Evolutionary conservation across 2,888 invertebrate species (phyloP).

Genomic region (Lottia scabra): DNA sequence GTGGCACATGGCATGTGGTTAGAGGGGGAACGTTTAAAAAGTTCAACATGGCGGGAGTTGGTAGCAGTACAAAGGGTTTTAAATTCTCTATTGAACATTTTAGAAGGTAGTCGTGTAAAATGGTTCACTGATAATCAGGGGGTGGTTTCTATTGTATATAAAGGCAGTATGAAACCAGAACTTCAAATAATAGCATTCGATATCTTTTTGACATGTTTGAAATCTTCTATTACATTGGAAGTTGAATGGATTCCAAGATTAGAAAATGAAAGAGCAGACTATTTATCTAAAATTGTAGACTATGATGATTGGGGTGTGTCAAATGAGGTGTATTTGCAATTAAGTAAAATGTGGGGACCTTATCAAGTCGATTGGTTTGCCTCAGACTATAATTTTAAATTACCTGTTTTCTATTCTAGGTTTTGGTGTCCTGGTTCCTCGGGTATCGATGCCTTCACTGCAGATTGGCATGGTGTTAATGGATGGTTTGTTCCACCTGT

Average conservation of each 20-base stretch:
- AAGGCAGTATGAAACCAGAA: not conserved
- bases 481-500: constrained; percentile 5
- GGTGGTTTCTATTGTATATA: not conserved
- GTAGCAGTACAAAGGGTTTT: not conserved
- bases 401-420: constrained; percentile 10
- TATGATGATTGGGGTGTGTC: constrained; percentile 19
- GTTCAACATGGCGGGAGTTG: not conserved
- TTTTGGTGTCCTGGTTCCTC: constrained; percentile 9
- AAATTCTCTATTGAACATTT: not conserved
- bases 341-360: too few species aligned
- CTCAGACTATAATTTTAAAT: constrained; percentile 10
- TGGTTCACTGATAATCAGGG: not conserved
- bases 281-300: not conserved
- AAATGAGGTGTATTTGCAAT: not conserved
- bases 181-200: not conserved
- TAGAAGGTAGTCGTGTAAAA: not conserved
- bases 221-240: not conserved
- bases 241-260: not conserved
- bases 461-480: constrained; percentile 15
- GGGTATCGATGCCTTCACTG: constrained; percentile 18
- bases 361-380: constrained; percentile 9
- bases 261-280: not conserved
- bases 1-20: not conserved
- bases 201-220: not conserved
- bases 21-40: not conserved